Conservation (phyloP, 2,888 invertebrate genomes). For the Drosophila nigricruria region DNA sequence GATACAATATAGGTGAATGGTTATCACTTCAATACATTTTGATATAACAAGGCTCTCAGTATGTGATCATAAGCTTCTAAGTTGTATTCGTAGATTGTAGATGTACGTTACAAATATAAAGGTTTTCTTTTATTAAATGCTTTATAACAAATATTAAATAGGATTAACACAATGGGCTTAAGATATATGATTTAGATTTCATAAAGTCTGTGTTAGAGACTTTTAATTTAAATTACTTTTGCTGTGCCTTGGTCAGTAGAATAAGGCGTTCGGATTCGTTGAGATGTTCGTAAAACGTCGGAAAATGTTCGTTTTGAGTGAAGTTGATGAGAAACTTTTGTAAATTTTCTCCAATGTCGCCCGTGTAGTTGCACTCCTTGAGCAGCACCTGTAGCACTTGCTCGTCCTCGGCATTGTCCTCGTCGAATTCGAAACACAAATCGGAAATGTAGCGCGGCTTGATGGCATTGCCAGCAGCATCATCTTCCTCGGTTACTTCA, state of each 20-base stretch:
- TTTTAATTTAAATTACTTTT: constrained; percentile 44
- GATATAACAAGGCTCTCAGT: not conserved
- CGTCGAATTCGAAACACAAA: constrained; percentile 80
- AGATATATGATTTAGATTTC: constrained; percentile 10
- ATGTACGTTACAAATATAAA: constrained; percentile 42
- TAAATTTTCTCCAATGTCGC: constrained; percentile 88
- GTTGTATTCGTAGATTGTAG: not conserved
- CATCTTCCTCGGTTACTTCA: constrained; percentile 66
- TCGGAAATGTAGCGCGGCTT: constrained; percentile 82
- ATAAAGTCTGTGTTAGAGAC: not conserved
- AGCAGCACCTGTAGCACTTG: constrained; percentile 88
- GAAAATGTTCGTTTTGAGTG: constrained; percentile 88
- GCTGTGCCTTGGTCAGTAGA: constrained; percentile 71
- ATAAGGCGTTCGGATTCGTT: constrained; percentile 86
- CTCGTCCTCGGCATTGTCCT: constrained; percentile 85
- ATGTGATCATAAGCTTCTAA: too few species aligned
- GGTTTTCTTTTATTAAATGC: constrained; percentile 41
- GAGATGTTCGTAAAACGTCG: constrained; percentile 87
- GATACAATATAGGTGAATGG: too few species aligned
- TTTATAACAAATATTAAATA: constrained; percentile 62
- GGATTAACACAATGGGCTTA: constrained; percentile 52
- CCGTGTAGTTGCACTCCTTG: constrained; percentile 87
- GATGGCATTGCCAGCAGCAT: constrained; percentile 63
- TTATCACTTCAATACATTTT: too few species aligned
- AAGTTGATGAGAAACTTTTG: constrained; percentile 88